A percentile compares a stretch with the other conserved stretches of the same genome.
phyloP scores from a whole-genome alignment of 1,140 invertebrate species.

The Eciton burchellii region DNA sequence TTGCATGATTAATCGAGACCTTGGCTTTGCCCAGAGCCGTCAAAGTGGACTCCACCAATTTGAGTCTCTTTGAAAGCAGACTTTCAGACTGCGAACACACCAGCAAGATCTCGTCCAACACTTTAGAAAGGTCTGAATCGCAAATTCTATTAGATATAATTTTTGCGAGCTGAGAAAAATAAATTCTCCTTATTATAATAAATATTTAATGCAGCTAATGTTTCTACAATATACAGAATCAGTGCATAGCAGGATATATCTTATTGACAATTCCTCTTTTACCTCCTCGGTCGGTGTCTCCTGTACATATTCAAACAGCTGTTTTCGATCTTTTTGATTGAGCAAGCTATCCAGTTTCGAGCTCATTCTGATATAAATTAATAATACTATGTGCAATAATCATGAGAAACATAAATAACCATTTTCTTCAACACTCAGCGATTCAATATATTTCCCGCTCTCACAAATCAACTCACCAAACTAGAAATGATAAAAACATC shows the following conservation, averaged over 20 bases:
- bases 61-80: slow-evolving; percentile 73
- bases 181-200: not conserved
- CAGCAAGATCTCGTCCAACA: slow-evolving; percentile 74
- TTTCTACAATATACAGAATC: slow-evolving; percentile 14
- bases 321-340: slow-evolving; percentile 4
- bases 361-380: slow-evolving; percentile 17
- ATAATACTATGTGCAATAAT: not conserved
- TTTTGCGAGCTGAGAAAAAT: slow-evolving; percentile 74
- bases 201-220: not conserved
- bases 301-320: slow-evolving; percentile 12
- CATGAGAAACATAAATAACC: not conserved
- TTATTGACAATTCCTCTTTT: not conserved
- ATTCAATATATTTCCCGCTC: slow-evolving; percentile 33
- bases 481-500: no score
- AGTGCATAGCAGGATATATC: not conserved
- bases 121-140: slow-evolving; percentile 67
- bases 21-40: slow-evolving; percentile 67
- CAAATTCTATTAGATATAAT: slow-evolving; percentile 69
- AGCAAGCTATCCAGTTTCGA: slow-evolving; percentile 9
- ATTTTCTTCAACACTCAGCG: not conserved
- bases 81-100: slow-evolving; percentile 68
- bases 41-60: slow-evolving; percentile 74
- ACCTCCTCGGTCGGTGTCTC: slow-evolving; percentile 30
- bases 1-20: slow-evolving; percentile 70
- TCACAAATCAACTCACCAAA: not conserved